phyloP scores from a whole-genome alignment of 2,888 invertebrate genomes.

The Eupithecia inturbata region DNA sequence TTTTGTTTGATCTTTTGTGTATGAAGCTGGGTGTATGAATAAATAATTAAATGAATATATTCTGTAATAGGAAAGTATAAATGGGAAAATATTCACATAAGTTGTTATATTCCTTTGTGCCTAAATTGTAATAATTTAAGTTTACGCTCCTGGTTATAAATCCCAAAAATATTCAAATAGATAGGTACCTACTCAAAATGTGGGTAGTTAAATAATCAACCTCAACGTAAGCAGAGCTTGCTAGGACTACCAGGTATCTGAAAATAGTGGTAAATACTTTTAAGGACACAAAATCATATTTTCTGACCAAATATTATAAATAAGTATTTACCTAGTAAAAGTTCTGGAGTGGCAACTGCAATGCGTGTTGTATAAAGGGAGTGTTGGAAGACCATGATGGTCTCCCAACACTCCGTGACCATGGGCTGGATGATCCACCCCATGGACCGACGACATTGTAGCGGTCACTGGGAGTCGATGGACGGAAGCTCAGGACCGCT shows the following conservation, averaged over 20 bases:
- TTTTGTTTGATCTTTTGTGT: too few relatives aligned
- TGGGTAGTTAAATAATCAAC: too few relatives aligned
- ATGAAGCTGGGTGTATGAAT: neutral
- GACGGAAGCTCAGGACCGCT: neutral
- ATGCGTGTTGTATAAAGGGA: neutral
- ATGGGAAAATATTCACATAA: neutral
- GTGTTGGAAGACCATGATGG: too few relatives aligned
- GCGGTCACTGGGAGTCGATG: neutral
- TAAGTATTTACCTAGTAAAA: too few relatives aligned
- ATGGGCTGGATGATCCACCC: neutral
- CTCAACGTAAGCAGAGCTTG: neutral
- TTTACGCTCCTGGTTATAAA: neutral
- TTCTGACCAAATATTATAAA: too few relatives aligned
- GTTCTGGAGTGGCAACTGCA: neutral
- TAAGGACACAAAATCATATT: neutral
- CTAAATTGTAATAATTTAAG: neutral
- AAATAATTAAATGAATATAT: neutral
- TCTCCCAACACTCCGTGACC: too few relatives aligned
- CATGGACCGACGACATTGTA: neutral
- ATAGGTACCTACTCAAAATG: neutral
- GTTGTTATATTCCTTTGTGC: neutral
- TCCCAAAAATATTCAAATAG: neutral
- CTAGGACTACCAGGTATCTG: neutral
- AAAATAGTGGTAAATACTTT: neutral
- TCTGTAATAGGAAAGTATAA: neutral